Conservation (phyloP, 2,888 invertebrate species). For the Theretra japonica region DNA sequence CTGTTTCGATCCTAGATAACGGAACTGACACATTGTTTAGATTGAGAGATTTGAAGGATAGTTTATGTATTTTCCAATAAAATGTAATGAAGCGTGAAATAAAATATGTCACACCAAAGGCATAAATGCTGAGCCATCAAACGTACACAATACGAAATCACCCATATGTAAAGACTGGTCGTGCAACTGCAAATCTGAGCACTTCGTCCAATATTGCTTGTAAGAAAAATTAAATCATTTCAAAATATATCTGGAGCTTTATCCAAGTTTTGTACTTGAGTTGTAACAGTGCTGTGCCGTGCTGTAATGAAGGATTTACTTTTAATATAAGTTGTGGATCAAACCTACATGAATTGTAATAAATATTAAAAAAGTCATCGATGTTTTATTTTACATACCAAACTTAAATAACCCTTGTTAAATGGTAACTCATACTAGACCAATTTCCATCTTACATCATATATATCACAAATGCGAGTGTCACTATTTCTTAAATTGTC, state of each 20-base stretch:
- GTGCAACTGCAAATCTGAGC: constrained; percentile 20
- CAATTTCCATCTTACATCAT: too few relatives aligned
- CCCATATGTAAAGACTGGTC: not conserved
- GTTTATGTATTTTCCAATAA: not conserved
- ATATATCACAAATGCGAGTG: too few relatives aligned
- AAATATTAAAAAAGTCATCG: constrained; percentile 63
- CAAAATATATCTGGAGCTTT: constrained; percentile 68
- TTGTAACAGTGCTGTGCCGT: constrained; percentile 70
- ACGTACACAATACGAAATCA: too few relatives aligned
- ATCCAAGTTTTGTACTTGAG: constrained; percentile 71
- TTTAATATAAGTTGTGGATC: constrained; percentile 73
- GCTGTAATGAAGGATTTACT: constrained; percentile 61
- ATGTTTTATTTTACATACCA: constrained; percentile 64
- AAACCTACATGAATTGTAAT: constrained; percentile 71
- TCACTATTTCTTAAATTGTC: too few relatives aligned
- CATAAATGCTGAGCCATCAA: not conserved
- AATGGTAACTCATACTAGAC: not conserved
- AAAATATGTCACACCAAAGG: not conserved
- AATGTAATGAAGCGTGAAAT: not conserved
- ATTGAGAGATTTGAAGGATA: not conserved
- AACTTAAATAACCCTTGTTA: not conserved
- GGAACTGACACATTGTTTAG: not conserved
- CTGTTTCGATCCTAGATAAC: not conserved
- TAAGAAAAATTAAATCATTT: constrained; percentile 57
- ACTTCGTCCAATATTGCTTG: constrained; percentile 48